Evolutionary conservation across 2,797 vertebrate species (phyloP).

Genomic region (Sylvilagus floridanus): DNA sequence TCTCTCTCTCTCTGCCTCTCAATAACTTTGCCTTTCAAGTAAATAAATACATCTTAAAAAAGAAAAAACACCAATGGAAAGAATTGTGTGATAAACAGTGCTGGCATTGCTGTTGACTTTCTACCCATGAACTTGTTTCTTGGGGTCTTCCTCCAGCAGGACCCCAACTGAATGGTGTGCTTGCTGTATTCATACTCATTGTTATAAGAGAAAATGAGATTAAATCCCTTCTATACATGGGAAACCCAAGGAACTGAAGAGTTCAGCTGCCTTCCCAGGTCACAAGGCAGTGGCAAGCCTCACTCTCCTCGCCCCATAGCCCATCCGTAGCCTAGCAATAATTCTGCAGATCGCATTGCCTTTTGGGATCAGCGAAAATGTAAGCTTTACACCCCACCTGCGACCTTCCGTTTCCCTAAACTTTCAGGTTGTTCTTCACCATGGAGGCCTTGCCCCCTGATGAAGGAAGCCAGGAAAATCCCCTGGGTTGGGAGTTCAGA

Average conservation of each 20-base stretch:
- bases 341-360: neutral
- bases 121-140: neutral
- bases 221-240: neutral
- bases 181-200: neutral
- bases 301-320: neutral
- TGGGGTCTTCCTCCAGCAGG: neutral
- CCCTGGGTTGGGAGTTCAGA: neutral
- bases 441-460: neutral
- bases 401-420: neutral
- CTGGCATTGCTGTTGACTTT: neutral
- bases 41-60: too few species aligned
- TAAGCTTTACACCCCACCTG: neutral
- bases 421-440: neutral
- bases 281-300: neutral
- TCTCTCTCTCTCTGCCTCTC: too few species aligned
- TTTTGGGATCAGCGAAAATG: neutral
- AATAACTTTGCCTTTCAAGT: too few species aligned
- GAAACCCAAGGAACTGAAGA: slow-evolving; percentile 8
- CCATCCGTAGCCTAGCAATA: neutral
- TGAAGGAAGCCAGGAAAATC: neutral
- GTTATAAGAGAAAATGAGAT: neutral
- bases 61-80: neutral
- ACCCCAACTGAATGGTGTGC: neutral
- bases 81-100: neutral
- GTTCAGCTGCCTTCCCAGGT: neutral